Evolutionary conservation across 2,888 invertebrate species (phyloP).

Genomic region (Schizaphis graminum): DNA sequence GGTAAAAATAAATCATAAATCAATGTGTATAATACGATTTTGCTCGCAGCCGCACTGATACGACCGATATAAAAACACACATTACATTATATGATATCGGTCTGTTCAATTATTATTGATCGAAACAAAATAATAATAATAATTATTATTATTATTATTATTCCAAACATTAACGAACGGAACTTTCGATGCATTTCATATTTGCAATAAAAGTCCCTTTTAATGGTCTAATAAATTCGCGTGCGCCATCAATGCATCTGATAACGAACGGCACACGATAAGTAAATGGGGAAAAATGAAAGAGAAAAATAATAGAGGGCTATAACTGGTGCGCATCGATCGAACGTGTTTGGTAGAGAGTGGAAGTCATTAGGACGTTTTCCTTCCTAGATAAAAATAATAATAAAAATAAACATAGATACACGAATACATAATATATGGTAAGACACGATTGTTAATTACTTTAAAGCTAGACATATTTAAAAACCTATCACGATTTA

Average conservation of each 20-base stretch:
- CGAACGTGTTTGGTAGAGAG: conserved; percentile 29
- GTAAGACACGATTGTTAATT: conserved; percentile 34
- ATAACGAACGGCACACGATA: conserved; percentile 57
- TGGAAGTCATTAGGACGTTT: conserved; percentile 51
- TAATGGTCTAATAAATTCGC: conserved; percentile 65
- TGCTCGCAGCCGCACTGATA: background rate
- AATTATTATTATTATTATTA: conserved; percentile 32
- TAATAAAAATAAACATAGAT: background rate
- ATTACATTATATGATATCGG: background rate
- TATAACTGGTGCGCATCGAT: conserved; percentile 29
- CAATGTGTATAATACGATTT: background rate
- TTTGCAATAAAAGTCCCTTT: conserved; percentile 59
- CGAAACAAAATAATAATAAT: conserved; percentile 48
- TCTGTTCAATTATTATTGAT: conserved; percentile 27
- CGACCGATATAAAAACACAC: conserved; percentile 23
- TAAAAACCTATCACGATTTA: background rate
- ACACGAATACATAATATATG: background rate
- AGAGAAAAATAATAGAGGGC: conserved; percentile 20
- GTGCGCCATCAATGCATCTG: conserved; percentile 56
- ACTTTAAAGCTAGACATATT: background rate
- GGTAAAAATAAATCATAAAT: conserved; percentile 32
- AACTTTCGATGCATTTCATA: conserved; percentile 55
- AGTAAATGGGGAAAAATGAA: conserved; percentile 38
- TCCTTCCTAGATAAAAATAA: conserved; percentile 17
- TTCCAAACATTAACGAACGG: conserved; percentile 52